Base-by-base conservation (phyloP, 2,113 vertebrate species). In the Athene cunicularia region DNA sequence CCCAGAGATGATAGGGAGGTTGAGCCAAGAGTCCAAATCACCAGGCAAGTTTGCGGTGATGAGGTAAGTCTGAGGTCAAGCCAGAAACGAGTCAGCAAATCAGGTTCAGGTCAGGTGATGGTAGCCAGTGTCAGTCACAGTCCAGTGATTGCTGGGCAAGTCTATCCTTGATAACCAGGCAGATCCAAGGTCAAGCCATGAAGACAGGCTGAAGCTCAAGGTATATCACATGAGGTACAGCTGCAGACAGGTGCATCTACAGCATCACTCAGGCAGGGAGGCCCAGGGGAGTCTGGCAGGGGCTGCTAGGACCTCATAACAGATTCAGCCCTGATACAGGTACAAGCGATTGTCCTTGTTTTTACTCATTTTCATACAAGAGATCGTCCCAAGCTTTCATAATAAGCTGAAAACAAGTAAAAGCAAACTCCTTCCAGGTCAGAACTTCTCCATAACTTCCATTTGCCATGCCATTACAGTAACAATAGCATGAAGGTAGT, bases 401-500 rank as follows among this genome's bases (percentile, higher is more conserved):
- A 67, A 47, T 10, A 68, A 72, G 35, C 18, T 70, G 67, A 70
- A 59, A 55, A n/a, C 30, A 49, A 53, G 30, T n/a, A 59, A 87
- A 83, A 80, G 12, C 33, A 60, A 90, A 49, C 11, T 11, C 13
- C 23, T 84, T 39, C 28, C 15, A 41, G 28, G 21, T 52, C 56
- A 93, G 50, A 75, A 74, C 39, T 43, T 64, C 37, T 71, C 50
- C 62, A 32, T 43, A 77, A 81, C 17, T 59, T 56, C 49, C 4
- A 39, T 60, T 59, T 81, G 28, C 58, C 0, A 0, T 1, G 2
- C 9, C 35, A 47, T 33, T 47, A 22, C 13, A 13, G 41, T 50
- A 81, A 76, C 18, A 63, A 67, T 33, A 85, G 8, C 19, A 13
- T 11, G 15, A 23, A 67, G 21, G 39, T 15, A 56, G 35, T 39